phyloP scores from a whole-genome alignment of 1,140 invertebrate species.

The Caenorhabditis brenneri region DNA sequence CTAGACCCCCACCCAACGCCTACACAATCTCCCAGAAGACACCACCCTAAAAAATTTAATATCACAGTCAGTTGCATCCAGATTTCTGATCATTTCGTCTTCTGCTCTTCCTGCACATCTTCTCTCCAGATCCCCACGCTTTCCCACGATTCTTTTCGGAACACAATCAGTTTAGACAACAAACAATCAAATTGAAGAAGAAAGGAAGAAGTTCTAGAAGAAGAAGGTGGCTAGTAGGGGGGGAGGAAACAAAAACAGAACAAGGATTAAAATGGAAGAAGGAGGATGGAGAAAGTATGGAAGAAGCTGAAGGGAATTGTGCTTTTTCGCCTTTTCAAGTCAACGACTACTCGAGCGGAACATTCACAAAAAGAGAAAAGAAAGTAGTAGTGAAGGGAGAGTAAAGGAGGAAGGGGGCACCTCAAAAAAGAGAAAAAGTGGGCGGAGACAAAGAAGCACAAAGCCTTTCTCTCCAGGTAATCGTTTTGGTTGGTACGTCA shows the following conservation, averaged over 20 bases:
- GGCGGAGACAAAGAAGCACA: background rate
- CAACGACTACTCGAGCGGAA: conserved; percentile 33
- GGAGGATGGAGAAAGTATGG: background rate
- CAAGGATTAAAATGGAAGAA: background rate
- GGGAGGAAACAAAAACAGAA: background rate
- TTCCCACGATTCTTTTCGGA: background rate
- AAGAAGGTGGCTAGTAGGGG: too few species aligned
- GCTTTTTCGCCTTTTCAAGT: background rate
- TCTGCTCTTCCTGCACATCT: background rate
- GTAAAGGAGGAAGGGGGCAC: background rate
- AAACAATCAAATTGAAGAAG: background rate
- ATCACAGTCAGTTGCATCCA: background rate
- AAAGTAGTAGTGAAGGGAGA: too few species aligned
- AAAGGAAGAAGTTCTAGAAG: background rate
- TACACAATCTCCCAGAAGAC: too few species aligned
- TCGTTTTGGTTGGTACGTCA: conserved; percentile 23
- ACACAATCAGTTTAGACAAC: background rate
- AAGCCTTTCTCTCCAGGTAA: conserved; percentile 29
- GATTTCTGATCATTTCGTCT: background rate
- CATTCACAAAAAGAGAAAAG: conserved; percentile 15
- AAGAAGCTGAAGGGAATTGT: background rate
- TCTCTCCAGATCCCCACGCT: background rate
- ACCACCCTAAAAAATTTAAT: too few species aligned
- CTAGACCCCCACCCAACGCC: too few species aligned
- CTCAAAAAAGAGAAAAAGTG: background rate